phyloP scores from a whole-genome alignment of 1,140 invertebrate genomes.

The Phthorimaea operculella region DNA sequence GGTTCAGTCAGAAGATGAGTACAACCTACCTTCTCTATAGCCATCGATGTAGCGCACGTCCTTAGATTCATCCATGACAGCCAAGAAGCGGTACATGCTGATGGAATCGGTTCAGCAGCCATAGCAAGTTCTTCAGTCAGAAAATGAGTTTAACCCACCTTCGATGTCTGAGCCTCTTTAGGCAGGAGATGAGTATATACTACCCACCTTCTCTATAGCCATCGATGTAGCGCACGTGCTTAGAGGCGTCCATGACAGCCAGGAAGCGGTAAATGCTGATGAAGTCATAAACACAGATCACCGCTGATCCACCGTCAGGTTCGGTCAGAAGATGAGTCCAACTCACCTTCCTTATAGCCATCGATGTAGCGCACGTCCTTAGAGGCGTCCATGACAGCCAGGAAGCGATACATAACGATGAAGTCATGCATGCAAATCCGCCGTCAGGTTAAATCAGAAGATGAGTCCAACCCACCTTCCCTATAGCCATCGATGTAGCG shows the following conservation, averaged over 20 bases:
- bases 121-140: no score
- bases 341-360: constrained; percentile 49
- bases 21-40: constrained; percentile 43
- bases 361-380: constrained; percentile 49
- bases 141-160: no score
- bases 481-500: no score
- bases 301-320: constrained; percentile 81
- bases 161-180: constrained; percentile 83
- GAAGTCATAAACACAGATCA: constrained; percentile 76
- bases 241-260: constrained; percentile 73
- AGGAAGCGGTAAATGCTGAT: constrained; percentile 76
- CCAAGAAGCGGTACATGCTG: constrained; percentile 76
- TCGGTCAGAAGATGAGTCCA: constrained; percentile 73
- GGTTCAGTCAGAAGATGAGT: constrained; percentile 87
- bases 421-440: constrained; percentile 76
- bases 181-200: no score
- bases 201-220: constrained; percentile 45
- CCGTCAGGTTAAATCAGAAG: constrained; percentile 88
- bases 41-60: constrained; percentile 53
- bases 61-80: constrained; percentile 70
- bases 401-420: constrained; percentile 74
- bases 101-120: constrained; percentile 78
- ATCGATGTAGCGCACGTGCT: constrained; percentile 46
- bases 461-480: no score
- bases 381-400: constrained; percentile 74